Base-by-base conservation (phyloP, 2,113 vertebrate species). In the Epinephelus cyanopodus region DNA sequence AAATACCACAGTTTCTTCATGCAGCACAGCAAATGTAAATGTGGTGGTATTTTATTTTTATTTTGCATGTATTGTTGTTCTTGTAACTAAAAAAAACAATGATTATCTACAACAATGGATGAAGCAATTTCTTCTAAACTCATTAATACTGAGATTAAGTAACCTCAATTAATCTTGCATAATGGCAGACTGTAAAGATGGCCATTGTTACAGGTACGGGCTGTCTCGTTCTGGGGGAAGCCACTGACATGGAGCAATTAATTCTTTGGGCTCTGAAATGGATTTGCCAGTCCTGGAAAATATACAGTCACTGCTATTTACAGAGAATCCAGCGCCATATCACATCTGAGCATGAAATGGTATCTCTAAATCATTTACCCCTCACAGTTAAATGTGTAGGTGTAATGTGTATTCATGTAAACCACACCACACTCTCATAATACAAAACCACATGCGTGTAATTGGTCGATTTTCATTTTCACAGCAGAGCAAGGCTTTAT, bases 61-160 rank as follows among this genome's bases (percentile, higher is more conserved):
- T 82, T 76, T 65, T 66, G 73, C 78, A 80, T 85, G 76, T 19
- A 45, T 68, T 82, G 52, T 62, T 61, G n/a, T 52, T 78, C 12
- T 57, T 60, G 39, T 69, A 73, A 62, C 82, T 72, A 19, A 19
- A 67, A 48, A 77, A 64, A 54, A 60, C 19, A 42, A 29, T 60
- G 21, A 17, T 57, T n/a, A 74, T 67, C 54, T 63, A 12, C 47
- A 70, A 62, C 57, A 85, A 74, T 70, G 13, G 4, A 39, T 29
- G 17, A 62, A 64, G 71, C 37, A 19, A 47, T 81, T 86, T 53
- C n/a, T 74, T 69, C 64, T 29, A 52, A 73, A 39, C 39, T 62
- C 52, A 68, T 81, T 87, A 68, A 52, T 86, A 81, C n/a, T 33
- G 48, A 79, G 77, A 91, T 89, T 81, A 90, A 37, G 56, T 76